A percentile compares a stretch with the other conserved stretches of the same genome.
Evolutionary conservation across 2,113 vertebrate genomes (phyloP).

Genomic region (Cephalopholis sonnerati): DNA sequence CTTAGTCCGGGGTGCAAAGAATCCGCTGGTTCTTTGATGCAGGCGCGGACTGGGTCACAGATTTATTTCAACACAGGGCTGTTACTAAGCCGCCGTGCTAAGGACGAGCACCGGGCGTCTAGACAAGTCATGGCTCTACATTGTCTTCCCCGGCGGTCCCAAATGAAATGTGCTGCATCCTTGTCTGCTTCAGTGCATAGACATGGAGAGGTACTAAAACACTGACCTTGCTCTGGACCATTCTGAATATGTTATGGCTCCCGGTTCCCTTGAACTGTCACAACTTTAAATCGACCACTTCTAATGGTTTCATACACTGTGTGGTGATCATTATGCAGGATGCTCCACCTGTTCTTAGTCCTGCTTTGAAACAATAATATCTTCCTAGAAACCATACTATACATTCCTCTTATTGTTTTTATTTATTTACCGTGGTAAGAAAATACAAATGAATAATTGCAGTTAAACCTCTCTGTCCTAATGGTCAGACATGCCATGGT

Average conservation of each 20-base stretch:
- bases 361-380: constrained; percentile 34
- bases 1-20: constrained; percentile 34
- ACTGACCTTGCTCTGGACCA: constrained; percentile 81
- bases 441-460: constrained; percentile 30
- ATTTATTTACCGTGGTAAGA: constrained; percentile 21
- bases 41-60: constrained; percentile 51
- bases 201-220: constrained; percentile 80
- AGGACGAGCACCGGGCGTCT: constrained; percentile 77
- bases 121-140: constrained; percentile 84
- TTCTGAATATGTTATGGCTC: constrained; percentile 85
- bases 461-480: constrained; percentile 42
- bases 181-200: constrained; percentile 75
- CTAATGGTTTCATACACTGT: constrained; percentile 79
- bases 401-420: not conserved
- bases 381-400: constrained; percentile 10
- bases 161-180: constrained; percentile 82
- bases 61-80: constrained; percentile 73
- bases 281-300: constrained; percentile 83
- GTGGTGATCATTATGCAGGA: constrained; percentile 57
- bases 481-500: constrained; percentile 44
- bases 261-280: constrained; percentile 85
- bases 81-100: constrained; percentile 66
- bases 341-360: constrained; percentile 37
- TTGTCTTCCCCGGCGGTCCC: constrained; percentile 80
- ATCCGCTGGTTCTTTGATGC: constrained; percentile 58